Percentiles rank a stretch among this genome's conserved stretches.
Conservation (phyloP, 2,113 vertebrate genomes). For the Ramphastos sulfuratus region DNA sequence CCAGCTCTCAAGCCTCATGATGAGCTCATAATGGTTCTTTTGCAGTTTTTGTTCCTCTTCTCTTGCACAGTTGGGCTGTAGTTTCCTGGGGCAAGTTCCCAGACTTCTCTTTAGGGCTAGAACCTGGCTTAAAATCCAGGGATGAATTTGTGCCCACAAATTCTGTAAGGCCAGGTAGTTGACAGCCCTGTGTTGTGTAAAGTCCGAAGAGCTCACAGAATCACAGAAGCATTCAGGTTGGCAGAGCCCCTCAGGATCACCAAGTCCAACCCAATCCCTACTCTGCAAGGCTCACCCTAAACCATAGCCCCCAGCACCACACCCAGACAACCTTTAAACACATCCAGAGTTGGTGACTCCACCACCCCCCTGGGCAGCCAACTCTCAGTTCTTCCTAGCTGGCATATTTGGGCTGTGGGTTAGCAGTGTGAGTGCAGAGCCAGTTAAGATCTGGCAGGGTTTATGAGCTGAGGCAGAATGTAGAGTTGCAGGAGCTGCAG, state of each 20-base stretch:
- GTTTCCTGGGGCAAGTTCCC: neutral
- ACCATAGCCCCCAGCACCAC: too few species aligned
- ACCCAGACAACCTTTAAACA: too few species aligned
- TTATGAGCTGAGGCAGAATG: neutral
- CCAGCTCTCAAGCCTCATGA: too few species aligned
- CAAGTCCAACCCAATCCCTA: too few species aligned
- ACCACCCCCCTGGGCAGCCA: neutral
- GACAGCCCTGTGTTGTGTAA: neutral
- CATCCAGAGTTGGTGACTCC: too few species aligned
- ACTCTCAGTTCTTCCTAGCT: neutral
- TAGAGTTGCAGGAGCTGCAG: neutral
- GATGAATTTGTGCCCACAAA: neutral
- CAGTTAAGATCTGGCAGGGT: neutral
- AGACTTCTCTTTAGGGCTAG: neutral
- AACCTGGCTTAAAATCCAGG: neutral
- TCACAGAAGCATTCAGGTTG: too few species aligned
- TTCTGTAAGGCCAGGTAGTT: neutral
- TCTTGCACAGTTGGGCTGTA: neutral
- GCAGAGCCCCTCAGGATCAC: too few species aligned
- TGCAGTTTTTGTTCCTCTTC: neutral
- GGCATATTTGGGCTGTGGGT: neutral
- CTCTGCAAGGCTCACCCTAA: too few species aligned
- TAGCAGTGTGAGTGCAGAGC: neutral
- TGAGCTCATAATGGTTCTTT: neutral
- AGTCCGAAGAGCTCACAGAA: neutral